Conservation (phyloP, 2,888 invertebrate genomes). For the Troglohyphantes excavatus region DNA sequence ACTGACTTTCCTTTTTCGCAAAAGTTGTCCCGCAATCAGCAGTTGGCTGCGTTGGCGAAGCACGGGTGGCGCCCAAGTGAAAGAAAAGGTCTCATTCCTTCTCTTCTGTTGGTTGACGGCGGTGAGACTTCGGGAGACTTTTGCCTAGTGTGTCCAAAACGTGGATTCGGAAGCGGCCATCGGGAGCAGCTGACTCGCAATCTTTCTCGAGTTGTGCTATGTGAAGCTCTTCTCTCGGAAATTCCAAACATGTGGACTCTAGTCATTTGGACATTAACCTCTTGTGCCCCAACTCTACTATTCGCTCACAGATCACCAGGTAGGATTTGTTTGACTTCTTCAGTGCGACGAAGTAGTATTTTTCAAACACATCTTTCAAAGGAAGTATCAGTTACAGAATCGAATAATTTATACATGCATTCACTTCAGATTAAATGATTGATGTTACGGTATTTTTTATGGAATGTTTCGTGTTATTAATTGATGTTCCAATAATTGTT, state of each 20-base stretch:
- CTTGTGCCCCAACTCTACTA: conserved; percentile 19
- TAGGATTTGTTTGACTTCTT: conserved; percentile 2
- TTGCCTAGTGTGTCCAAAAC: conserved; percentile 30
- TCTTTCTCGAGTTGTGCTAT: not conserved
- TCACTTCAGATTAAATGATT: too few relatives aligned
- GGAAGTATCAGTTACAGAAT: too few relatives aligned
- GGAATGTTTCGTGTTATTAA: too few relatives aligned
- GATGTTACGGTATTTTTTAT: too few relatives aligned
- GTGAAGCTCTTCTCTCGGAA: not conserved
- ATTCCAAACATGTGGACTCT: conserved; percentile 48
- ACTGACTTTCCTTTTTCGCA: not conserved
- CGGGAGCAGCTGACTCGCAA: conserved; percentile 35
- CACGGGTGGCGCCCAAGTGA: conserved; percentile 41
- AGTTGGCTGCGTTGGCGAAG: conserved; percentile 62
- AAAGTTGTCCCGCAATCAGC: not conserved
- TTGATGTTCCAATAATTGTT: too few relatives aligned
- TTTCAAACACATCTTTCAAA: too few relatives aligned
- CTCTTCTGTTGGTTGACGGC: conserved; percentile 39
- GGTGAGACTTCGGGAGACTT: conserved; percentile 58
- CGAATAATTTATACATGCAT: too few relatives aligned
- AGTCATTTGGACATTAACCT: conserved; percentile 51
- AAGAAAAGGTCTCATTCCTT: conserved; percentile 35
- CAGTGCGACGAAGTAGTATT: too few relatives aligned
- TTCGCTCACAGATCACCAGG: conserved; percentile 43
- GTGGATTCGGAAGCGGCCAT: conserved; percentile 11